A percentile compares a stretch with the other conserved stretches of the same genome.
Conservation (phyloP, 2,888 invertebrate genomes). For the Netelia inedita region DNA sequence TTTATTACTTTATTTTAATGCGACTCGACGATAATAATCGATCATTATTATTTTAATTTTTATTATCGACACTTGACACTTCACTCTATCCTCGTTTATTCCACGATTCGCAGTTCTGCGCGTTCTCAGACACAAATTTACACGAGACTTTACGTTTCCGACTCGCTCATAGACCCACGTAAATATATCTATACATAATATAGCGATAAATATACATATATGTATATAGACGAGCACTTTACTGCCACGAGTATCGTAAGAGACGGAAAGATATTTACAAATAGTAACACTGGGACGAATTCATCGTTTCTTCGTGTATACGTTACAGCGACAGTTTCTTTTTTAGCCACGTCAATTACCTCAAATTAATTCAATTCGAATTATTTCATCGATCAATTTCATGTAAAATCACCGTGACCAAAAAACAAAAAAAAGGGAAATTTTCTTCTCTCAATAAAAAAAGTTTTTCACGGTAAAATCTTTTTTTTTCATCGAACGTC, state of each 20-base stretch:
- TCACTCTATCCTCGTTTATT: slow-evolving; percentile 40
- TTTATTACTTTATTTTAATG: not conserved
- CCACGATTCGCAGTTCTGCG: slow-evolving; percentile 14
- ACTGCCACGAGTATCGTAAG: not conserved
- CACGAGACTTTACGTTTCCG: not conserved
- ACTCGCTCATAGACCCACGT: not conserved
- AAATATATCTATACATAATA: not conserved
- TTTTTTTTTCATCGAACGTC: no score
- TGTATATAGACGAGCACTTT: slow-evolving; percentile 10
- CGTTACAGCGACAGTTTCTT: not conserved
- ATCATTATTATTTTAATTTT: not conserved
- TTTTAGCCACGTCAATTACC: no score
- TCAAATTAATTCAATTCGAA: not conserved
- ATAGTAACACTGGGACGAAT: not conserved
- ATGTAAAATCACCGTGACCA: not conserved
- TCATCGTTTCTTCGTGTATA: not conserved
- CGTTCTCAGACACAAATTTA: not conserved
- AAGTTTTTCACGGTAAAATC: not conserved
- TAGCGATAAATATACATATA: not conserved
- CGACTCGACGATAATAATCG: not conserved
- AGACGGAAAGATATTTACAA: slow-evolving; percentile 4
- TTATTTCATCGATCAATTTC: not conserved
- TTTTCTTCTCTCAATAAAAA: not conserved
- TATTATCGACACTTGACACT: slow-evolving; percentile 14
- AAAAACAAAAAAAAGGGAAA: not conserved